A percentile compares a stretch with the other conserved stretches of the same genome.
These are phyloP conservation scores for Melanerpes formicivorus DNA, from an alignment of 2,113 vertebrate species.

Conservation along the genomic window DNA sequence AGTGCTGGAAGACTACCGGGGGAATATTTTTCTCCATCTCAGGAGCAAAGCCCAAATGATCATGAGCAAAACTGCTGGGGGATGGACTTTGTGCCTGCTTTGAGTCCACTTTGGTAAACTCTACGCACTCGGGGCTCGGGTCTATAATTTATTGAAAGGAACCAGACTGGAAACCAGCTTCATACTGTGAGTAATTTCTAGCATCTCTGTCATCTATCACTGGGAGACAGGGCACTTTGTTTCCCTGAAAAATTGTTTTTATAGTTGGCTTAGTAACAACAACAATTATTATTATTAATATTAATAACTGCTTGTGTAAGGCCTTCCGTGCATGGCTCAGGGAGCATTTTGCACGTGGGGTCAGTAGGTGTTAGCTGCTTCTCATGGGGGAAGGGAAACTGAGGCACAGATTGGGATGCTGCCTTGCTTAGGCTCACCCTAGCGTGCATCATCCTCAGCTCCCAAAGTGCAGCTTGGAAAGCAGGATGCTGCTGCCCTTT, in stretches of 20 bases:
- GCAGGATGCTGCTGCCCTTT: not conserved
- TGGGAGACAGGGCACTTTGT: conserved; percentile 56
- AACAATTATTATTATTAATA: conserved; percentile 72
- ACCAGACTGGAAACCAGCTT: conserved; percentile 64
- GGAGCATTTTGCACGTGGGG: not conserved
- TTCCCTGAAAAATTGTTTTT: conserved; percentile 71
- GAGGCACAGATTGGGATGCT: not conserved
- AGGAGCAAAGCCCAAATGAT: not conserved
- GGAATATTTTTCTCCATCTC: not conserved
- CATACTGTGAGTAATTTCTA: conserved; percentile 70
- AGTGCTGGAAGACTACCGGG: not conserved
- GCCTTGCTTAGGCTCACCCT: not conserved
- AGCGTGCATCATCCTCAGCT: not conserved
- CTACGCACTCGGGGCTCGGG: not conserved
- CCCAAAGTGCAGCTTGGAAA: not conserved
- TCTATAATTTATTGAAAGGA: conserved; percentile 70
- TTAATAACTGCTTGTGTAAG: conserved; percentile 61
- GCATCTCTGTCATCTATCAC: conserved; percentile 57
- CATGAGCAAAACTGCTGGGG: not conserved
- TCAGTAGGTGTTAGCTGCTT: not conserved
- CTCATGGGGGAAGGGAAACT: not conserved
- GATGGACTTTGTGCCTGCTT: conserved; percentile 1
- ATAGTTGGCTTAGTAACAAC: conserved; percentile 59
- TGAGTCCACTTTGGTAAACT: conserved; percentile 39
- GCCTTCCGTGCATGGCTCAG: not conserved